Conservation (phyloP, 2,113 vertebrate species). For the Rallus limicola region DNA sequence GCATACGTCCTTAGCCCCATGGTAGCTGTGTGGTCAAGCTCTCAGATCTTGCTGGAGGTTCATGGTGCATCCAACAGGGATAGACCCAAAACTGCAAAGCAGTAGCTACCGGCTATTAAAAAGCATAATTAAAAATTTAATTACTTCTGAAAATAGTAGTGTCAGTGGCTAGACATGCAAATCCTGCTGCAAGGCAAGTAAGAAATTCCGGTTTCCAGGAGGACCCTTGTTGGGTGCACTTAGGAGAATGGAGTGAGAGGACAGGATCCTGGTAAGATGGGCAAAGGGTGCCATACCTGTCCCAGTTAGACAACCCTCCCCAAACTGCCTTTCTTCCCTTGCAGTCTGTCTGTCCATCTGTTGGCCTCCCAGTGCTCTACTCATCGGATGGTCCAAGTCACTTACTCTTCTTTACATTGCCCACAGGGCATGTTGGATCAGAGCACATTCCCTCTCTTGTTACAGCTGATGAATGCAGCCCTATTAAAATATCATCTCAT, state of each 20-base stretch:
- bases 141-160: slow-evolving; percentile 35
- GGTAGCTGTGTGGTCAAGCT: background rate
- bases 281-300: background rate
- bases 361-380: background rate
- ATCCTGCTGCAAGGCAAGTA: slow-evolving; percentile 6
- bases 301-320: background rate
- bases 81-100: slow-evolving; percentile 14
- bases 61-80: background rate
- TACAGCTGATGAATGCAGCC: slow-evolving; percentile 55
- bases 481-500: slow-evolving; percentile 70
- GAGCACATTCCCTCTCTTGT: slow-evolving; percentile 56
- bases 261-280: background rate
- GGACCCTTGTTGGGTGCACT: background rate
- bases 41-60: background rate
- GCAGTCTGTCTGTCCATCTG: background rate
- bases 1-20: background rate
- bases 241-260: background rate
- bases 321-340: background rate
- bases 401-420: slow-evolving; percentile 41
- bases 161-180: slow-evolving; percentile 23
- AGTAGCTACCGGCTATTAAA: slow-evolving; percentile 5
- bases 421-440: slow-evolving; percentile 32
- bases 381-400: slow-evolving; percentile 34
- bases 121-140: slow-evolving; percentile 25
- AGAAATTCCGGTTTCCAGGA: background rate